Conservation (phyloP, 2,888 invertebrate genomes). For the Scaeva pyrastri region DNA sequence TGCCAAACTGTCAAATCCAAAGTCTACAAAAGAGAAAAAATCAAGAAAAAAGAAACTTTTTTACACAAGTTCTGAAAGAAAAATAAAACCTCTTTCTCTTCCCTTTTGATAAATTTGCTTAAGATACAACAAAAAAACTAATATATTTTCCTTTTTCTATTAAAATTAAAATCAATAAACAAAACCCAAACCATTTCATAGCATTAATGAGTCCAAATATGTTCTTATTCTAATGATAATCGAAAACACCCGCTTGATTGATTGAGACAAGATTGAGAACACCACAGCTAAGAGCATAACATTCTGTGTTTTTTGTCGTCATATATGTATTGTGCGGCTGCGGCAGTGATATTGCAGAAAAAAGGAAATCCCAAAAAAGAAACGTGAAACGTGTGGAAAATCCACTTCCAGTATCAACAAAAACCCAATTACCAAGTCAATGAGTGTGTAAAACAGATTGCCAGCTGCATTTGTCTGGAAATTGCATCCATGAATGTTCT, state of each 20-base stretch:
- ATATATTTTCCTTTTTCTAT: conserved; percentile 26
- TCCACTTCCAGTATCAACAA: conserved; percentile 39
- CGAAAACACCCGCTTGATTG: conserved; percentile 26
- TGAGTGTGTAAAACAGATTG: conserved; percentile 40
- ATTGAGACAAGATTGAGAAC: conserved; percentile 29
- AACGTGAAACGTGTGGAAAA: conserved; percentile 31
- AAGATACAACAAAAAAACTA: conserved; percentile 24
- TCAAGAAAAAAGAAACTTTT: conserved; percentile 50
- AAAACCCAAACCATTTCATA: neutral
- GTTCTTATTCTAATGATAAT: conserved; percentile 47
- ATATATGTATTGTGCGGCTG: conserved; percentile 69
- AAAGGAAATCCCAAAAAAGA: neutral
- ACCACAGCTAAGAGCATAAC: conserved; percentile 5
- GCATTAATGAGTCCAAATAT: conserved; percentile 14
- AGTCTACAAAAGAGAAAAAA: conserved; percentile 29
- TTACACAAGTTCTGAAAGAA: conserved; percentile 63
- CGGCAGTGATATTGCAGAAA: conserved; percentile 66
- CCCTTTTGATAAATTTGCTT: conserved; percentile 47
- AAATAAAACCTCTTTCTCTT: conserved; percentile 64
- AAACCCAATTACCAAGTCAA: conserved; percentile 61
- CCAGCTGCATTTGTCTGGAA: neutral
- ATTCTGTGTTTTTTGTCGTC: conserved; percentile 58
- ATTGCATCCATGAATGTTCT: neutral
- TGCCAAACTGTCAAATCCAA: conserved; percentile 25
- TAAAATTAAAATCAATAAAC: conserved; percentile 23